Conservation (phyloP, 2,797 vertebrate genomes). For the Chanos chanos region DNA sequence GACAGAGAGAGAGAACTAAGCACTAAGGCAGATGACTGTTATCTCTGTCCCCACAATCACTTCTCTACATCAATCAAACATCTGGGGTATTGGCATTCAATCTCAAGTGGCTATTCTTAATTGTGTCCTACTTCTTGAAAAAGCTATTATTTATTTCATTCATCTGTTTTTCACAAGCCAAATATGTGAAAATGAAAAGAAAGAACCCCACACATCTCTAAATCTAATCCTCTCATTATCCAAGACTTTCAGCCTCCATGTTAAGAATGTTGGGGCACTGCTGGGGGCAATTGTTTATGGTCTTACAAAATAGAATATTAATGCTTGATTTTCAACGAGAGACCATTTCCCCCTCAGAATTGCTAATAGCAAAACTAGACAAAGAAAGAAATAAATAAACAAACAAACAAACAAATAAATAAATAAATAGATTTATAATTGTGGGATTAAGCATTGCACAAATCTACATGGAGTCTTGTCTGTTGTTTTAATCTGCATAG, state of each 20-base stretch:
- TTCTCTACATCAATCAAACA: slow-evolving; percentile 40
- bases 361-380: slow-evolving; percentile 26
- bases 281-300: slow-evolving; percentile 41
- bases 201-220: slow-evolving; percentile 43
- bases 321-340: slow-evolving; percentile 38
- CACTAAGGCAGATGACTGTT: slow-evolving; percentile 29
- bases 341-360: slow-evolving; percentile 19
- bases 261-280: slow-evolving; percentile 35
- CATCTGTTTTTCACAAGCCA: no score
- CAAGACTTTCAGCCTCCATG: slow-evolving; percentile 52
- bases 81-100: slow-evolving; percentile 41
- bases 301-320: slow-evolving; percentile 39
- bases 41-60: slow-evolving; percentile 26
- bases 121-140: slow-evolving; percentile 21
- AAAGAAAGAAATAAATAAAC: no score
- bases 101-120: no score
- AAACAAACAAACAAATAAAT: no score
- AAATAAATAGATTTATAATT: no score
- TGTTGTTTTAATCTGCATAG: background rate
- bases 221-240: slow-evolving; percentile 43
- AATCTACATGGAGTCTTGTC: slow-evolving; percentile 13
- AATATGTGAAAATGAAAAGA: slow-evolving; percentile 46
- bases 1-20: background rate
- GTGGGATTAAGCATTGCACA: slow-evolving; percentile 12
- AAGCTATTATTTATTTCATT: slow-evolving; percentile 15